These are phyloP conservation scores for Melanotaenia maccullochi DNA, from an alignment of 2,797 vertebrate species.

Conservation along the genomic window DNA sequence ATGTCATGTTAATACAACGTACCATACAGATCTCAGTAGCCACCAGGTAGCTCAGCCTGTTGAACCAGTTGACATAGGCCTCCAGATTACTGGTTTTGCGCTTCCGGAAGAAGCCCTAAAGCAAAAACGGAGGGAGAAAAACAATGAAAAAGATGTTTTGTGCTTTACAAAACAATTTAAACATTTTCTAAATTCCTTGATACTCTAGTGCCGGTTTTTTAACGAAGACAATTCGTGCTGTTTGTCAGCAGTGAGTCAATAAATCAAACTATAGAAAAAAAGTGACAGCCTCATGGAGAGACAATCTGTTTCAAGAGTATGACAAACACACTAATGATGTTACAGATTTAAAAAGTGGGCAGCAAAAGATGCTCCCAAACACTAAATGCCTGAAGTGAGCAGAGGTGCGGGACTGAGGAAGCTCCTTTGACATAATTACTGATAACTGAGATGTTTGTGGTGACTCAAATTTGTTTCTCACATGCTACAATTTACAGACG, in stretches of 20 bases:
- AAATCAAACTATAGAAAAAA: not conserved
- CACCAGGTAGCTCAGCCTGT: constrained; percentile 91
- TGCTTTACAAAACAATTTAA: not conserved
- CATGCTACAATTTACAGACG: not conserved
- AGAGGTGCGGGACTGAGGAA: not conserved
- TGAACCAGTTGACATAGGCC: constrained; percentile 95
- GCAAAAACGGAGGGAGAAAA: not conserved
- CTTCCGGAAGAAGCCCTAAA: constrained; percentile 83
- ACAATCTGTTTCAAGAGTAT: not conserved
- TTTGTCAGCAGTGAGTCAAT: not conserved
- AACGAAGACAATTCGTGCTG: not conserved
- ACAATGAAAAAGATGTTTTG: not conserved
- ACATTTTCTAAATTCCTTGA: not conserved
- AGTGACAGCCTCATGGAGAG: not conserved
- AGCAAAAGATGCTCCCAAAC: not conserved
- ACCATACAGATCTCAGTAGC: constrained; percentile 97
- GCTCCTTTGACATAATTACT: not conserved
- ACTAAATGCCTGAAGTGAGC: not conserved
- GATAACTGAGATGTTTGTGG: not conserved
- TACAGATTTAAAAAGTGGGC: not conserved
- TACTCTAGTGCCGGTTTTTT: not conserved
- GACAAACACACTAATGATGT: not conserved
- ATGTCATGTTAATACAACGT: constrained; percentile 39
- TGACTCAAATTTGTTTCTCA: not conserved
- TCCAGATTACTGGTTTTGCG: constrained; percentile 92